phyloP scores from a whole-genome alignment of 2,113 vertebrate species.

The Ceratotherium simum region DNA sequence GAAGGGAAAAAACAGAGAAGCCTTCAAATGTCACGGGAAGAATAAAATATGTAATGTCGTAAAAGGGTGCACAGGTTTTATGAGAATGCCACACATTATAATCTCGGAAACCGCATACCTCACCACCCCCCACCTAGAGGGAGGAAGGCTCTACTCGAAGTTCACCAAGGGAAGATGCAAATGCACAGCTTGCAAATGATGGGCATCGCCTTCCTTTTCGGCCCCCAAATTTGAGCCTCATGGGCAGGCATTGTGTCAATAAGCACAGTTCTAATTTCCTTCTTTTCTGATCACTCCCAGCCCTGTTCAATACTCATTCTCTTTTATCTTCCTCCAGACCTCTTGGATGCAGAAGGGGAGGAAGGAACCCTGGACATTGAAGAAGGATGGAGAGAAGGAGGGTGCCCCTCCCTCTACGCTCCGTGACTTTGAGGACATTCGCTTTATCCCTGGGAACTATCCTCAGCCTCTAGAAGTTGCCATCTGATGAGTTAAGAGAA shows the following conservation, averaged over 20 bases:
- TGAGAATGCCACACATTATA: constrained; percentile 30
- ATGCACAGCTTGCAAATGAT: neutral
- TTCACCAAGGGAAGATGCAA: neutral
- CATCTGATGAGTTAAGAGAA: neutral
- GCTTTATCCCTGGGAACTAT: neutral
- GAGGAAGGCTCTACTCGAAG: neutral
- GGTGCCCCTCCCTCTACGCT: neutral
- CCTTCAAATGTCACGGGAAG: constrained; percentile 67
- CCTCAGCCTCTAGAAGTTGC: neutral
- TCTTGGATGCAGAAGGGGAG: neutral
- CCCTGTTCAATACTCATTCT: neutral
- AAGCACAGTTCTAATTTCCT: neutral
- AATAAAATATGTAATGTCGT: constrained; percentile 65
- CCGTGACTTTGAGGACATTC: neutral
- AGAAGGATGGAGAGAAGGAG: neutral
- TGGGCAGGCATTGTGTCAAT: neutral
- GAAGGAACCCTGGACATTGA: neutral
- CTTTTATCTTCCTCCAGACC: neutral
- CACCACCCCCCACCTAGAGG: neutral
- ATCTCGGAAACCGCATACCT: neutral
- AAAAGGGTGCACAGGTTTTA: constrained; percentile 60
- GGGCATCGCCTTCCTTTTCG: neutral
- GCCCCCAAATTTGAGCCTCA: neutral
- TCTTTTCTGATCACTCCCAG: neutral
- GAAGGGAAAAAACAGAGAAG: neutral